Evolutionary conservation across 1,140 invertebrate genomes (phyloP), one percentile per base, ranked within the genome.

Genomic region (Tigriopus japonicus): DNA sequence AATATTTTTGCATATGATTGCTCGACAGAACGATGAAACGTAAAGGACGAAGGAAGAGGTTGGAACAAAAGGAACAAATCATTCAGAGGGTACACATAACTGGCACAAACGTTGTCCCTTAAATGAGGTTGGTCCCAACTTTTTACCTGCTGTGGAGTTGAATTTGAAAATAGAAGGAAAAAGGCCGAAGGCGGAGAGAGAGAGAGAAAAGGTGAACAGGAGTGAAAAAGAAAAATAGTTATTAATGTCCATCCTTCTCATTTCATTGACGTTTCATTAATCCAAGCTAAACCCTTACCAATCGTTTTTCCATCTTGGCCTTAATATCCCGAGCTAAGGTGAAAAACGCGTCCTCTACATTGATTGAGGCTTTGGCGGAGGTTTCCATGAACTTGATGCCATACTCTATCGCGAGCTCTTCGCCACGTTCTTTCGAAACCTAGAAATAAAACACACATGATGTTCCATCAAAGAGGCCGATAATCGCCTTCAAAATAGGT

Each of bases 381-480:
- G 95, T 98, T 77, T 98, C 95, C 82, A 98, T 86, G 77, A 98
- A 98, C 70, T 88, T 83, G 65, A 98, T 95, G 64, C 88, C 81
- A 77, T 92, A 90, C 75, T 94, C 88, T 53, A 85, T 80, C 65
- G 81, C 88, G 70, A 86, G 77, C 76, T 83, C 79, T 72, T 85
- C 82, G 12, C 80, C 80, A 65, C 78, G 70, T 67, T 82, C 80
- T 75, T 81, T 79, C 43, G 78, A 78, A 59, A 81, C 79, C 77
- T 80, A 49, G n/a, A n/a, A n/a, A n/a, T 5, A 62, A 62, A 41
- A 59, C 66, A 6, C 28, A 35, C 10, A 62, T 12, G 21, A 15
- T 35, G 10, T 49, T 15, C n/a, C 45, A 17, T 21, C n/a, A n/a
- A n/a, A n/a, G n/a, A 49, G 24, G 23, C 62, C 10, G 62, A 62